A percentile compares a stretch with the other conserved stretches of the same genome.
Evolutionary conservation across 2,797 vertebrate genomes (phyloP).

Genomic region (Crocodylus rhombifer): DNA sequence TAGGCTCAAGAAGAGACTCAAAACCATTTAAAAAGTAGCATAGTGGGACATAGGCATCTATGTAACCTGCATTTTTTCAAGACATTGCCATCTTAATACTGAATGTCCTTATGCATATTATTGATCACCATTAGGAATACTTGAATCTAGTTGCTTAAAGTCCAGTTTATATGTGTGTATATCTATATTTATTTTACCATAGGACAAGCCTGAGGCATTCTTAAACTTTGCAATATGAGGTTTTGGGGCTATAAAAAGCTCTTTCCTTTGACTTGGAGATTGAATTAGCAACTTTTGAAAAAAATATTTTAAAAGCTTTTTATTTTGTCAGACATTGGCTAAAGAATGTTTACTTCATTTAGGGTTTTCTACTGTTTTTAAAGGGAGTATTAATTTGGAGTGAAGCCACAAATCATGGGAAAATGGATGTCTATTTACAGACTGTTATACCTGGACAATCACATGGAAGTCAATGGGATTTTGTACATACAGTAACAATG

Average conservation of each 20-base stretch:
- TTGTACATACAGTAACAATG: too few species aligned
- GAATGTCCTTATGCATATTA: not conserved
- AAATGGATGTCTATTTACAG: too few species aligned
- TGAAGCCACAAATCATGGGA: too few species aligned
- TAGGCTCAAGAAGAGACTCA: too few species aligned
- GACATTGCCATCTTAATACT: too few species aligned
- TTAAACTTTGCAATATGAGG: not conserved
- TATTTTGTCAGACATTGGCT: not conserved
- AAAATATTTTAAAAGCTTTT: not conserved
- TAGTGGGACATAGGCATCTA: not conserved
- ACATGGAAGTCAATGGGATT: too few species aligned
- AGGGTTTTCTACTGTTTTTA: not conserved
- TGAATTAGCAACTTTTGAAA: not conserved
- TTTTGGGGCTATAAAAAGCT: not conserved
- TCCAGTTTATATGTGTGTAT: not conserved
- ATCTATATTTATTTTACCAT: not conserved
- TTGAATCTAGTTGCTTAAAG: not conserved
- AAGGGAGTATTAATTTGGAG: not conserved
- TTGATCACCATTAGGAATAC: not conserved
- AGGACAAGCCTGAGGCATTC: not conserved
- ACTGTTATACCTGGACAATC: too few species aligned
- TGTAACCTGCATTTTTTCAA: too few species aligned
- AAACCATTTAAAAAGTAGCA: too few species aligned
- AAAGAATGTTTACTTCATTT: not conserved
- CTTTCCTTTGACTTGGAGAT: not conserved